Conservation (phyloP, 1,140 invertebrate species). For the Elymnias hypermnestra region DNA sequence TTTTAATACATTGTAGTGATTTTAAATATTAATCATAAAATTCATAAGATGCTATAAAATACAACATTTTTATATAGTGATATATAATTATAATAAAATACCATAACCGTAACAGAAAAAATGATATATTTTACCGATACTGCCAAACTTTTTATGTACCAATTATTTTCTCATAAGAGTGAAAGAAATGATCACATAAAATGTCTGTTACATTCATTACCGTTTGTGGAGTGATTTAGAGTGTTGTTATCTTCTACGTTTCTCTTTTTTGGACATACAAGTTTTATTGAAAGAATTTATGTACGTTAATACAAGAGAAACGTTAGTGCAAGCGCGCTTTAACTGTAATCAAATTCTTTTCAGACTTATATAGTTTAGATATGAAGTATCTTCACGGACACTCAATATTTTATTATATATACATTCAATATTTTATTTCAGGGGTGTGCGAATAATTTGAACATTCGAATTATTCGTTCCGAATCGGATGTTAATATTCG, state of each 20-base stretch:
- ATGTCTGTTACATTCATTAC: slow-evolving; percentile 16
- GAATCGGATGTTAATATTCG: too few species aligned
- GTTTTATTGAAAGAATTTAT: slow-evolving; percentile 16
- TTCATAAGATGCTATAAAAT: background rate
- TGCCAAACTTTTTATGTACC: slow-evolving; percentile 11
- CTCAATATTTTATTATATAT: too few species aligned
- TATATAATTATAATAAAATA: background rate
- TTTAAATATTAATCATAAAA: too few species aligned
- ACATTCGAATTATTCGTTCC: too few species aligned
- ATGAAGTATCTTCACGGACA: too few species aligned
- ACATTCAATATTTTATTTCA: too few species aligned
- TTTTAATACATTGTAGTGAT: too few species aligned
- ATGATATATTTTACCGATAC: background rate
- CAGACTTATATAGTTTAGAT: background rate
- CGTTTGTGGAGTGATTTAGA: slow-evolving; percentile 16
- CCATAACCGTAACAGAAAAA: background rate
- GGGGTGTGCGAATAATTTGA: too few species aligned
- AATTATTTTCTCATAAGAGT: slow-evolving; percentile 12
- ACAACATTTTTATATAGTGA: background rate
- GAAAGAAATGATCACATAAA: slow-evolving; percentile 14
- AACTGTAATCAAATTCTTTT: slow-evolving; percentile 12
- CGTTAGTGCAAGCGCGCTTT: slow-evolving; percentile 1
- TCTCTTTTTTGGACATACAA: slow-evolving; percentile 13
- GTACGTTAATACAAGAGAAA: slow-evolving; percentile 5
- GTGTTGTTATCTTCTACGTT: slow-evolving; percentile 11